These are phyloP conservation scores for Protosalanx chinensis DNA, from an alignment of 2,797 vertebrate species.

Conservation along the genomic window DNA sequence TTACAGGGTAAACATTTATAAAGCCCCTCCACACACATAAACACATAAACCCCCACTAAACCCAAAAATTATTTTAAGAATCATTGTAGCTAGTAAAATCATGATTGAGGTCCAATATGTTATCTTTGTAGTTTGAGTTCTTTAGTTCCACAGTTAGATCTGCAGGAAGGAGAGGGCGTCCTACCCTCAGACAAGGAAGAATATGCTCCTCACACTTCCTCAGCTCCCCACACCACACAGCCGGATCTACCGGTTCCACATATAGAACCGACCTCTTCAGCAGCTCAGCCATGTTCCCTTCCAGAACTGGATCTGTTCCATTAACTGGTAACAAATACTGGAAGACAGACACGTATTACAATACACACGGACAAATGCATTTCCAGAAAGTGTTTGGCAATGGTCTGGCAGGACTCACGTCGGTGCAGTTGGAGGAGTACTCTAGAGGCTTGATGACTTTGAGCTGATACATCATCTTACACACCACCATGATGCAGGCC, in stretches of 20 bases:
- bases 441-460: slow-evolving; percentile 72
- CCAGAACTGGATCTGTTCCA: slow-evolving; percentile 45
- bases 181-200: slow-evolving; percentile 69
- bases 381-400: background rate
- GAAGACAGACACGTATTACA: background rate
- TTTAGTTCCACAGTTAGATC: too few species aligned
- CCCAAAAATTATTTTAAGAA: too few species aligned
- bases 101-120: too few species aligned
- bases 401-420: slow-evolving; percentile 59
- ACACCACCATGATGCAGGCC: slow-evolving; percentile 76
- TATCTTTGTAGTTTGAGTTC: too few species aligned
- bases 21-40: too few species aligned
- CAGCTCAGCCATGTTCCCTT: slow-evolving; percentile 62
- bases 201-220: slow-evolving; percentile 63
- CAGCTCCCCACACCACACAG: slow-evolving; percentile 66
- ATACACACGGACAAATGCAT: slow-evolving; percentile 1
- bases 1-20: too few species aligned
- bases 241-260: slow-evolving; percentile 59
- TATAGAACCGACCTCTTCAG: slow-evolving; percentile 60
- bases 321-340: slow-evolving; percentile 63
- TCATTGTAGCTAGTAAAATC: too few species aligned
- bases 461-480: slow-evolving; percentile 82
- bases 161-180: background rate
- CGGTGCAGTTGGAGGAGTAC: slow-evolving; percentile 76
- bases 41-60: too few species aligned